Percentiles rank a stretch among this genome's conserved stretches.
phyloP scores from a whole-genome alignment of 2,113 vertebrate genomes.

The Mixornis gularis region DNA sequence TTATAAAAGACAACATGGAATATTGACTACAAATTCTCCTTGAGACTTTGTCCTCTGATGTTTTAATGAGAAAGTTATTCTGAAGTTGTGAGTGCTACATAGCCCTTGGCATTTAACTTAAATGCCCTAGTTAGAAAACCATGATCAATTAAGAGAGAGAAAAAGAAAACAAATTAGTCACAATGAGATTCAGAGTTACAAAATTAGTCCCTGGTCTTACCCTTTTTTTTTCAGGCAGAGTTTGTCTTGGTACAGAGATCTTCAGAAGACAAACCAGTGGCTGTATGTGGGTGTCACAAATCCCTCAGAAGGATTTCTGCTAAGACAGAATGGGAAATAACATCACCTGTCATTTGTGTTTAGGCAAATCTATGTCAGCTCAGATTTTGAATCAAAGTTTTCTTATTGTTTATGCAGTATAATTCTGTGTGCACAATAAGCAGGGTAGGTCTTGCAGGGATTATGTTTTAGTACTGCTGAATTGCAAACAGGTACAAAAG shows the following conservation, averaged over 20 bases:
- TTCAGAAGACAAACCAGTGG: neutral
- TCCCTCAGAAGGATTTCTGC: neutral
- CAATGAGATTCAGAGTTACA: neutral
- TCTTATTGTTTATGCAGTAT: neutral
- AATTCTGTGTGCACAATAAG: neutral
- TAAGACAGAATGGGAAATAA: neutral
- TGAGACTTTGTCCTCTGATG: neutral
- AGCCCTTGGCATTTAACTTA: neutral
- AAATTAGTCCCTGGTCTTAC: neutral
- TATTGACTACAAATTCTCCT: slow-evolving; percentile 24
- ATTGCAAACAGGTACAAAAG: neutral
- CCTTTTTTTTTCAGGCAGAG: neutral
- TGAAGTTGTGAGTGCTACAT: neutral
- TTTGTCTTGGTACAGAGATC: neutral
- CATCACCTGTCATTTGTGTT: neutral
- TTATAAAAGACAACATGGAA: neutral
- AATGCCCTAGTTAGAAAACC: neutral
- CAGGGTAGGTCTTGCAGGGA: neutral
- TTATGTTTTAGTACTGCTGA: neutral
- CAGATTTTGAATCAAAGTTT: neutral
- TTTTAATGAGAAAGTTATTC: slow-evolving; percentile 11
- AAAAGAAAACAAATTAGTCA: neutral
- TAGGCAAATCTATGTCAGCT: neutral
- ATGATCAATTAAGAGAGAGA: neutral
- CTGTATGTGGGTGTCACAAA: neutral